Evolutionary conservation across 2,113 vertebrate genomes (phyloP).

Genomic region (Microcebus murinus): DNA sequence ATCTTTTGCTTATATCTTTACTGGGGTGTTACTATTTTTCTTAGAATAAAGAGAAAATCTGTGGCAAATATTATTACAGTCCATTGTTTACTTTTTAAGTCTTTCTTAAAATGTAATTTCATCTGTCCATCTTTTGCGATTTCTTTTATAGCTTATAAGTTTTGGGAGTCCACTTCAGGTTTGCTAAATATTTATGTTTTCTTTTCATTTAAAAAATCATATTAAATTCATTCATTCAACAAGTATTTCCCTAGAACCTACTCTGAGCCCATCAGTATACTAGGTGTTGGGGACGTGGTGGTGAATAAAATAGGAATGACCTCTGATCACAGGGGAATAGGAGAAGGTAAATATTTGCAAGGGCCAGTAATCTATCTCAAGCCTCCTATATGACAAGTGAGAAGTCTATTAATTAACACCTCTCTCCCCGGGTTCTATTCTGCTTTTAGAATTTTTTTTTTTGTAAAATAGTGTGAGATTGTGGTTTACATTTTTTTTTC

Average conservation of each 20-base stretch:
- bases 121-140: background rate
- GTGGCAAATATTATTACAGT: background rate
- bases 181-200: background rate
- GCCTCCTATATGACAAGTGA: background rate
- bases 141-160: background rate
- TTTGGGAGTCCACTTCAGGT: background rate
- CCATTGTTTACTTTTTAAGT: background rate
- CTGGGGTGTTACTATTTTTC: background rate
- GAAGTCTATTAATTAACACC: background rate
- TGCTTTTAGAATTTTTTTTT: constrained; percentile 5
- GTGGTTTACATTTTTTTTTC: background rate
- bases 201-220: background rate
- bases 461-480: background rate
- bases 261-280: background rate
- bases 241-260: background rate
- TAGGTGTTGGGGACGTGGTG: background rate
- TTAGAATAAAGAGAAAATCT: constrained; percentile 31
- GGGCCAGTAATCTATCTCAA: background rate
- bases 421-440: background rate
- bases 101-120: background rate
- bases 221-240: background rate
- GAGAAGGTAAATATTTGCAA: background rate
- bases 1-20: background rate
- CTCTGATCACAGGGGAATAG: background rate
- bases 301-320: background rate